A percentile compares a stretch with the other conserved stretches of the same genome.
Conservation (phyloP, 2,888 invertebrate species). For the Athripsodes cinereus region DNA sequence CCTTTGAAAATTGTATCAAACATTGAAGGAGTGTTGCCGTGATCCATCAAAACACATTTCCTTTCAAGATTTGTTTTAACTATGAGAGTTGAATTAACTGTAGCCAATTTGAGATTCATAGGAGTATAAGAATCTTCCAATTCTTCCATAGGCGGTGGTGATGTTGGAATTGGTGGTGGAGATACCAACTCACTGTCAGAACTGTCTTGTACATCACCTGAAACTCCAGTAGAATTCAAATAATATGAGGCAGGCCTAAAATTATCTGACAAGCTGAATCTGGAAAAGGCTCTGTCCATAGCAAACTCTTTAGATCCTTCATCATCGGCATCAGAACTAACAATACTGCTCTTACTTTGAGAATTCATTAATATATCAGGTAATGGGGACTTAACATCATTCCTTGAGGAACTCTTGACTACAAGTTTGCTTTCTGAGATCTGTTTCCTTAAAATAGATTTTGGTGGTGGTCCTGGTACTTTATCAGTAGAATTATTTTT, state of each 20-base stretch:
- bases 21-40: conserved; percentile 47
- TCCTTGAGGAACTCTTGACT: conserved; percentile 36
- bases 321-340: conserved; percentile 78
- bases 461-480: conserved; percentile 10
- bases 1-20: conserved; percentile 49
- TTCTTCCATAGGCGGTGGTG: conserved; percentile 68
- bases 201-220: conserved; percentile 67
- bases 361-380: conserved; percentile 57
- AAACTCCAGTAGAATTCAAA: conserved; percentile 61
- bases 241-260: conserved; percentile 87
- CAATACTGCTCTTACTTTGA: conserved; percentile 40
- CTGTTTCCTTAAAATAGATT: conserved; percentile 30
- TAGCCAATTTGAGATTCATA: conserved; percentile 30
- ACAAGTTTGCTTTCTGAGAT: conserved; percentile 34
- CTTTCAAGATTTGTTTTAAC: conserved; percentile 31
- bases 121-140: conserved; percentile 36
- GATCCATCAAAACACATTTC: conserved; percentile 48
- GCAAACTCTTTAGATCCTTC: conserved; percentile 74
- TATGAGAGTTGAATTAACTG: conserved; percentile 37
- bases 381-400: conserved; percentile 42
- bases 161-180: conserved; percentile 72
- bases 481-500: conserved; percentile 36
- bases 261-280: conserved; percentile 82
- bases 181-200: conserved; percentile 75
- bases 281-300: conserved; percentile 55